phyloP scores from a whole-genome alignment of 2,888 invertebrate species.

The Lagria hirta region DNA sequence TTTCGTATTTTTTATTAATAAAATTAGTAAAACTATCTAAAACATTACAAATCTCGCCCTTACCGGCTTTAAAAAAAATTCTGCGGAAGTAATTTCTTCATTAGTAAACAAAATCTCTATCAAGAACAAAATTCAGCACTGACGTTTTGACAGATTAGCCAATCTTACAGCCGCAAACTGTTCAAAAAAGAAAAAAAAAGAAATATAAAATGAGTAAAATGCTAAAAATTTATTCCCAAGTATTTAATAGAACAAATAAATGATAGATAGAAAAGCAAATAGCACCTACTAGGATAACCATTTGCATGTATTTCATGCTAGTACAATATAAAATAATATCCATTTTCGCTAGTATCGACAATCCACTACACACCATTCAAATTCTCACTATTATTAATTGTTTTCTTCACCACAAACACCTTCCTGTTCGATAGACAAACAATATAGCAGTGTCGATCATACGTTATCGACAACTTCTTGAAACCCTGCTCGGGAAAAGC shows the following conservation, averaged over 20 bases:
- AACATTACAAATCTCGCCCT: too few relatives aligned
- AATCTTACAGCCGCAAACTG: too few relatives aligned
- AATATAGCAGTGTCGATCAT: slow-evolving; percentile 81
- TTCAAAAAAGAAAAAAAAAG: too few relatives aligned
- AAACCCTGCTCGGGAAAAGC: slow-evolving; percentile 75
- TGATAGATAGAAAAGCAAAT: slow-evolving; percentile 49
- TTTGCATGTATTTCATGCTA: slow-evolving; percentile 50
- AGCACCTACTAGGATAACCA: slow-evolving; percentile 47
- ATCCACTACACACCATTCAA: slow-evolving; percentile 17
- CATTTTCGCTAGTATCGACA: slow-evolving; percentile 36
- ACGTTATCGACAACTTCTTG: slow-evolving; percentile 80
- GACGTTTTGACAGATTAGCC: too few relatives aligned
- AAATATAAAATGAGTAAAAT: too few relatives aligned
- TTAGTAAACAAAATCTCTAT: too few relatives aligned
- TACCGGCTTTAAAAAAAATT: too few relatives aligned
- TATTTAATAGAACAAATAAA: slow-evolving; percentile 37
- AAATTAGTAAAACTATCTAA: too few relatives aligned
- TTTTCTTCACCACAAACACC: slow-evolving; percentile 76
- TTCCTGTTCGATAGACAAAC: slow-evolving; percentile 85
- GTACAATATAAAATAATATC: slow-evolving; percentile 51
- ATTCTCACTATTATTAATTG: slow-evolving; percentile 30
- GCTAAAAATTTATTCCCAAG: slow-evolving; percentile 20
- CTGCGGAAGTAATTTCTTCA: too few relatives aligned
- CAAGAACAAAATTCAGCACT: too few relatives aligned
- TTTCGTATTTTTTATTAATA: too few relatives aligned